Evolutionary conservation across 1,140 invertebrate genomes (phyloP).

Genomic region (Gryon sp.): DNA sequence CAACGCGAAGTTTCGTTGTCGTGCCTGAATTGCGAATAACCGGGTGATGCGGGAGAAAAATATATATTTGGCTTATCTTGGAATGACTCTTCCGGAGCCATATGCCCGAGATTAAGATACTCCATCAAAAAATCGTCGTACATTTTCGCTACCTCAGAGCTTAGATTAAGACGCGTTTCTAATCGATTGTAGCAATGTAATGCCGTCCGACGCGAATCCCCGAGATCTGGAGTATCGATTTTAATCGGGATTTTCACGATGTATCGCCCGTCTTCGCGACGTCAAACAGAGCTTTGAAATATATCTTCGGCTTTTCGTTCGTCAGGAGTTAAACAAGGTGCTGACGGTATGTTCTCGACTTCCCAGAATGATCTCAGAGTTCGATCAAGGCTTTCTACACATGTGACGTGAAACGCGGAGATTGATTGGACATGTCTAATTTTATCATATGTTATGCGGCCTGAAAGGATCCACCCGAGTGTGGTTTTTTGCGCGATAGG

Average conservation of each 20-base stretch:
- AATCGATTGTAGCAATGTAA: not conserved
- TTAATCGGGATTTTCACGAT: slow-evolving; percentile 18
- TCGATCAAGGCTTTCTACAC: too few relatives aligned
- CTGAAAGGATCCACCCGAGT: slow-evolving; percentile 1
- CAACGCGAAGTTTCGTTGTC: too few relatives aligned
- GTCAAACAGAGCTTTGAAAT: too few relatives aligned
- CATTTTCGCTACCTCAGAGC: slow-evolving; percentile 1
- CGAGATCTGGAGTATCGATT: not conserved
- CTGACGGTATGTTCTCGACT: too few relatives aligned
- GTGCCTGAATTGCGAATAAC: slow-evolving; percentile 26
- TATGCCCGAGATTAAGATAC: slow-evolving; percentile 45
- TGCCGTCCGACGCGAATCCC: not conserved
- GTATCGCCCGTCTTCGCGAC: slow-evolving; percentile 5
- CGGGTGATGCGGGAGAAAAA: slow-evolving; percentile 47
- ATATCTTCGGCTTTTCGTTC: not conserved
- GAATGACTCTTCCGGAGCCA: slow-evolving; percentile 1
- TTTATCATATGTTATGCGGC: too few relatives aligned
- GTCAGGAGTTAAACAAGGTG: not conserved
- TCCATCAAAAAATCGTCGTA: slow-evolving; percentile 57
- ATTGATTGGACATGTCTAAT: too few relatives aligned
- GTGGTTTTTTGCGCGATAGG: slow-evolving; percentile 3
- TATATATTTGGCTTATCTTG: not conserved
- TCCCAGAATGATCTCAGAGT: too few relatives aligned
- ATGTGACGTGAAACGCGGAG: not conserved
- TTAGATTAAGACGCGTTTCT: slow-evolving; percentile 12